These are phyloP conservation scores for Adelges cooleyi DNA, from an alignment of 1,140 invertebrate genomes.

Conservation along the genomic window DNA sequence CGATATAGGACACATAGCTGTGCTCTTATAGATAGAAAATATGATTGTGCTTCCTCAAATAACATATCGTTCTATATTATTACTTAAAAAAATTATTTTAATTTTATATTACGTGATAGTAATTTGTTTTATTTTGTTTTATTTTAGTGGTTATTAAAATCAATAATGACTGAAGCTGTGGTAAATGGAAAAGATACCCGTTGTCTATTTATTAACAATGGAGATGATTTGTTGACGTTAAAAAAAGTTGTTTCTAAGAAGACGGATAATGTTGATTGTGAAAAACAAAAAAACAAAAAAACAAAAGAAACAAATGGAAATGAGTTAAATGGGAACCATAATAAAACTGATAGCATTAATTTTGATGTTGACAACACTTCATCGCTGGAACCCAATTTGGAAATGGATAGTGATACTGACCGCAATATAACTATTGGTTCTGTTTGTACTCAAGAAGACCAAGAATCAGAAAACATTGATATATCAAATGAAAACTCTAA, in stretches of 20 bases:
- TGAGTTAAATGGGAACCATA: constrained; percentile 22
- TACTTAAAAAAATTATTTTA: too few relatives aligned
- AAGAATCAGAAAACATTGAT: constrained; percentile 24
- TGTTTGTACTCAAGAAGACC: constrained; percentile 22
- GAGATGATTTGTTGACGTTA: constrained; percentile 22
- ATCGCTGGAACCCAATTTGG: constrained; percentile 18
- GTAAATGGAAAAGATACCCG: constrained; percentile 20
- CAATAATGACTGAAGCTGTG: constrained; percentile 9
- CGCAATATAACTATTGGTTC: constrained; percentile 24
- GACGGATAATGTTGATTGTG: constrained; percentile 6
- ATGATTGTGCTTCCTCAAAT: too few relatives aligned
- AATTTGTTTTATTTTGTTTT: too few relatives aligned
- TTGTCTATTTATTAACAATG: constrained; percentile 22
- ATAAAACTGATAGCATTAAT: constrained; percentile 23
- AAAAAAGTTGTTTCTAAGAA: constrained; percentile 26
- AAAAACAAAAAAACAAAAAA: constrained; percentile 10
- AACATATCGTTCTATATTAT: too few relatives aligned
- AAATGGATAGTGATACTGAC: constrained; percentile 25
- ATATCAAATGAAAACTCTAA: constrained; percentile 21
- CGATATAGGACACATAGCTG: too few relatives aligned
- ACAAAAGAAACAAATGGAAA: constrained; percentile 5
- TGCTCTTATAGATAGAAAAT: too few relatives aligned
- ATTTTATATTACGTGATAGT: too few relatives aligned
- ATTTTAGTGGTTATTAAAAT: too few relatives aligned
- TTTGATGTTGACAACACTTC: constrained; percentile 25